Conservation (phyloP, 2,888 invertebrate genomes). For the Ischnus inquisitorius region DNA sequence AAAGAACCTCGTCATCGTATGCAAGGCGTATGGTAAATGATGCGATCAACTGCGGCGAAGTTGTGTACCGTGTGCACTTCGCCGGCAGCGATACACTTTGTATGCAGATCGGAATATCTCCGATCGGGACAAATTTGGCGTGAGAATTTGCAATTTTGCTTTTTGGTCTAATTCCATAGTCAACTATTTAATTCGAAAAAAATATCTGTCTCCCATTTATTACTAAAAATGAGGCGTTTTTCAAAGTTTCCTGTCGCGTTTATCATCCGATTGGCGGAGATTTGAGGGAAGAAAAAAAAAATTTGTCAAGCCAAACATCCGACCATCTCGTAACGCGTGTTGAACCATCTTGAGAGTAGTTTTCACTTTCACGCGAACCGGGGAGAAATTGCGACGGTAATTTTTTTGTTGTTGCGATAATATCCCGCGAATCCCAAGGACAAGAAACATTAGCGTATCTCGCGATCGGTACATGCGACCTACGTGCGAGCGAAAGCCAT, state of each 20-base stretch:
- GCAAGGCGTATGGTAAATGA: slow-evolving; percentile 7
- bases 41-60: background rate
- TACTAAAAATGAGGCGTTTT: no score
- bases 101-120: slow-evolving; percentile 12
- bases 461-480: slow-evolving; percentile 12
- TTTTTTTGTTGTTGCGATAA: slow-evolving; percentile 36
- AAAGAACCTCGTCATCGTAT: slow-evolving; percentile 36
- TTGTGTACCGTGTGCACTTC: background rate
- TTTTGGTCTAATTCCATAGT: background rate
- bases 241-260: background rate
- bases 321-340: slow-evolving; percentile 40
- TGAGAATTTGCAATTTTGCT: background rate
- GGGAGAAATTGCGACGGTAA: slow-evolving; percentile 49
- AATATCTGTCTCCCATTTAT: no score
- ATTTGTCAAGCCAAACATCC: slow-evolving; percentile 2
- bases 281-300: slow-evolving; percentile 3
- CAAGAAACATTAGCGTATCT: slow-evolving; percentile 61
- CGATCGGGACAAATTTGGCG: background rate
- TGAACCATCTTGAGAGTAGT: slow-evolving; percentile 34
- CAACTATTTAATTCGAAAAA: background rate
- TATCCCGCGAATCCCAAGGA: slow-evolving; percentile 60
- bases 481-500: slow-evolving; percentile 41
- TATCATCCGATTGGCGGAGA: slow-evolving; percentile 7
- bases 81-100: background rate
- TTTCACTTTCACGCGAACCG: slow-evolving; percentile 59